Evolutionary conservation across 2,888 invertebrate genomes (phyloP).

Genomic region (Hoplodrina ambigua): DNA sequence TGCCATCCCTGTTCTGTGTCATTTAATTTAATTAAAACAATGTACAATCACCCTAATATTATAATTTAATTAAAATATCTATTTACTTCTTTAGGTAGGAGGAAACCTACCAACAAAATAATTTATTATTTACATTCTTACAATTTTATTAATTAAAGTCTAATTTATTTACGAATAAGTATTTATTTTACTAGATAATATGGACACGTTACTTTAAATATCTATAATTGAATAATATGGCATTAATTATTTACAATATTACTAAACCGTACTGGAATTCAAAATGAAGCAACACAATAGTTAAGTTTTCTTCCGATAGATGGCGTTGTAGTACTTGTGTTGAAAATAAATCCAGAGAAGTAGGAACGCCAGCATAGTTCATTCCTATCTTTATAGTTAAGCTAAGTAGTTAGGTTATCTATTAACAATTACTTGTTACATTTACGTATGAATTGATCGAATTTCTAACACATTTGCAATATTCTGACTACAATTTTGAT

Average conservation of each 20-base stretch:
- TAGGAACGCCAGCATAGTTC: background rate
- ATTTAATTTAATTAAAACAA: background rate
- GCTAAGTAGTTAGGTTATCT: background rate
- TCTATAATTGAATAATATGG: conserved; percentile 55
- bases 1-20: background rate
- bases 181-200: conserved; percentile 35
- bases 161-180: background rate
- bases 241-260: conserved; percentile 47
- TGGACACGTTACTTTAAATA: conserved; percentile 50
- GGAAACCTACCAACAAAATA: conserved; percentile 52
- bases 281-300: background rate
- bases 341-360: conserved; percentile 1
- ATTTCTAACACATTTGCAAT: background rate
- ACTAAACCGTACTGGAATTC: background rate
- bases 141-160: conserved; percentile 16
- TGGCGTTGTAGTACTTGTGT: conserved; percentile 32
- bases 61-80: conserved; percentile 22
- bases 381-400: background rate
- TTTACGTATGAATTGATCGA: background rate
- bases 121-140: conserved; percentile 51
- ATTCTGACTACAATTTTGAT: background rate
- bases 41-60: conserved; percentile 45
- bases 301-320: conserved; percentile 19
- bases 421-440: background rate
- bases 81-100: conserved; percentile 23